These are phyloP conservation scores for Trichogramma dendrolimi DNA, from an alignment of 2,888 invertebrate genomes.

Conservation along the genomic window DNA sequence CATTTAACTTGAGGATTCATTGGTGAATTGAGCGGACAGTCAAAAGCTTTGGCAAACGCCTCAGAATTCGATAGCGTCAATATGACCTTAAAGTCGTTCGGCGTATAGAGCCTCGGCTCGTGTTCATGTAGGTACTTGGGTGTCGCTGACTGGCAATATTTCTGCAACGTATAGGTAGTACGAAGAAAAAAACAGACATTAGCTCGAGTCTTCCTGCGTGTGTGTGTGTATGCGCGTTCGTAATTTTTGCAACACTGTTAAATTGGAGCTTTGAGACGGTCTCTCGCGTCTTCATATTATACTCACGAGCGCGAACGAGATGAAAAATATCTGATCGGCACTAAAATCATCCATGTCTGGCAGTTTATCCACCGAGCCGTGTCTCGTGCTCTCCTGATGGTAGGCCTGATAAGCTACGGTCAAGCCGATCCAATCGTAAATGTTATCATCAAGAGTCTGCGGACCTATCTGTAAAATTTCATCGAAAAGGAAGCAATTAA, in stretches of 20 bases:
- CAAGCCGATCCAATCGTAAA: slow-evolving; percentile 12
- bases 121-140: slow-evolving; percentile 2
- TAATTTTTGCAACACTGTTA: slow-evolving; percentile 59
- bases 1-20: slow-evolving; percentile 65
- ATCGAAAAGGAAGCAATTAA: background rate
- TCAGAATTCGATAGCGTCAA: slow-evolving; percentile 62
- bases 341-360: slow-evolving; percentile 63
- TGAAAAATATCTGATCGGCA: slow-evolving; percentile 70
- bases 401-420: slow-evolving; percentile 13
- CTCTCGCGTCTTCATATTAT: slow-evolving; percentile 20
- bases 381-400: background rate
- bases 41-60: slow-evolving; percentile 61
- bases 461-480: slow-evolving; percentile 13
- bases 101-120: background rate
- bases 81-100: slow-evolving; percentile 52
- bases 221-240: slow-evolving; percentile 43
- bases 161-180: background rate
- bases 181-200: background rate
- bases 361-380: slow-evolving; percentile 42
- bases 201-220: slow-evolving; percentile 49
- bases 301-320: slow-evolving; percentile 68
- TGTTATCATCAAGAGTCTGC: slow-evolving; percentile 4
- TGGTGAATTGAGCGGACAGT: slow-evolving; percentile 57
- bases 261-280: slow-evolving; percentile 73
- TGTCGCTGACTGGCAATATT: background rate